Evolutionary conservation across 2,113 vertebrate species (phyloP), one percentile per base, ranked within the genome.

Genomic region (Rhabdomys dilectus): DNA sequence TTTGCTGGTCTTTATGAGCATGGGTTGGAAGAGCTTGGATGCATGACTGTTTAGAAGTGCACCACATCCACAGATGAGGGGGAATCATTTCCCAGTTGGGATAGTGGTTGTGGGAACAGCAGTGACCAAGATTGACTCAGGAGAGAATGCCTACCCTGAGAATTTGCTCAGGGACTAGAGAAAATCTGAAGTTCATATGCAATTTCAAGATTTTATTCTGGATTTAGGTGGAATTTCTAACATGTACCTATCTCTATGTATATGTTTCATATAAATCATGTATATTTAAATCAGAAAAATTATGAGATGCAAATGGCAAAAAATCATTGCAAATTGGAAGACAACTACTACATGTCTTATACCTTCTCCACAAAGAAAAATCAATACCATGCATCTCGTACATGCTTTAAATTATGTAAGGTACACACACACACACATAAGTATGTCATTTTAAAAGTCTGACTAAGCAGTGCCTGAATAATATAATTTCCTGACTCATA

Each of bases 271-370:
- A 1, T 45, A 78, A 90, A 22, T 48, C 81, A 51, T 60, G 91
- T 91, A 64, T 34, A 15, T 91, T 82, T 78, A 58, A 45, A 95
- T 77, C 11, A 78, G 26, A 93, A 91, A 92, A 90, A 48, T 80
- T 56, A 36, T 9, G 89, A 89, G 86, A 53, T 39, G 0, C 19
- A 91, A 94, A 36, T 78, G 19, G 7, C n/a, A 91, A 96, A 26
- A 91, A 72, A 77, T 81, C 29, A 31, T 66, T 66, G 29, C 64
- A 31, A 31, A 11, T 66, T 34, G 29, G 64, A 66, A 66, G 4
- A 66, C 64, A 66, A 5, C 29, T 17, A 94, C 29, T 93, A 19
- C 58, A 42, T 70, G 70, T 86, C 15, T 70, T 87, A 36, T 31
- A 64, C 13, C 13, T 64, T 31, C 26, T 62, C n/a, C 24, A 31